Evolutionary conservation across 64 coral and sea anemone species (phyloP).

Genomic region (Porites lutea): DNA sequence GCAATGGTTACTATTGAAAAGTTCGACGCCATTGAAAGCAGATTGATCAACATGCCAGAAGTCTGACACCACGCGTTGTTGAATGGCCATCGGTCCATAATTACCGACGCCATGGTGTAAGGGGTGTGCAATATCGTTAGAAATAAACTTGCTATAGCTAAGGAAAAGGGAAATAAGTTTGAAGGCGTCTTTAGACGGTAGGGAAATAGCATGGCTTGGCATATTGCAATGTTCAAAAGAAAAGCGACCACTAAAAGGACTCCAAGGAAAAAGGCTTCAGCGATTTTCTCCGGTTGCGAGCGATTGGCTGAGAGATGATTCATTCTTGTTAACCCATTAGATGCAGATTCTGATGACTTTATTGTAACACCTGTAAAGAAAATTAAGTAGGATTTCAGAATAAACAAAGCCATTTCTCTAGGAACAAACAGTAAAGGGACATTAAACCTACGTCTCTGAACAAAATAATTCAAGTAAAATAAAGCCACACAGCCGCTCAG

Average conservation of each 20-base stretch:
- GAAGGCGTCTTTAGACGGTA: conserved; percentile 66
- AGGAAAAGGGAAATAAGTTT: conserved; percentile 65
- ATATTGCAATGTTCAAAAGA: conserved; percentile 74
- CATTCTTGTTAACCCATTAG: neutral
- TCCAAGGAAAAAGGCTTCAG: conserved; percentile 46
- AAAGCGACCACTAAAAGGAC: conserved; percentile 78
- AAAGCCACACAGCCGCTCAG: no score
- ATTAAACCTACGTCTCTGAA: no score
- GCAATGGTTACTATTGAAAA: conserved; percentile 78
- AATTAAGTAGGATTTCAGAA: neutral
- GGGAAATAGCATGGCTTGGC: conserved; percentile 48
- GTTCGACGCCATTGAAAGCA: conserved; percentile 75
- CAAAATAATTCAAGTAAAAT: no score
- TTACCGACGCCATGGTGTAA: conserved; percentile 67
- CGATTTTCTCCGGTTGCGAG: conserved; percentile 51
- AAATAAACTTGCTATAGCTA: conserved; percentile 59
- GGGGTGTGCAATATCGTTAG: conserved; percentile 69
- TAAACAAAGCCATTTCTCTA: no score
- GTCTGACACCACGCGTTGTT: conserved; percentile 59
- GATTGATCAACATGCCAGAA: conserved; percentile 72
- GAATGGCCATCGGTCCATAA: conserved; percentile 86
- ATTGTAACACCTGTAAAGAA: neutral
- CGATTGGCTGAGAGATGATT: neutral
- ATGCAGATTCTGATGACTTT: neutral
- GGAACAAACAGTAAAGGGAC: no score